These are phyloP conservation scores for Knipowitschia caucasica DNA, from an alignment of 2,797 vertebrate species.

Conservation along the genomic window DNA sequence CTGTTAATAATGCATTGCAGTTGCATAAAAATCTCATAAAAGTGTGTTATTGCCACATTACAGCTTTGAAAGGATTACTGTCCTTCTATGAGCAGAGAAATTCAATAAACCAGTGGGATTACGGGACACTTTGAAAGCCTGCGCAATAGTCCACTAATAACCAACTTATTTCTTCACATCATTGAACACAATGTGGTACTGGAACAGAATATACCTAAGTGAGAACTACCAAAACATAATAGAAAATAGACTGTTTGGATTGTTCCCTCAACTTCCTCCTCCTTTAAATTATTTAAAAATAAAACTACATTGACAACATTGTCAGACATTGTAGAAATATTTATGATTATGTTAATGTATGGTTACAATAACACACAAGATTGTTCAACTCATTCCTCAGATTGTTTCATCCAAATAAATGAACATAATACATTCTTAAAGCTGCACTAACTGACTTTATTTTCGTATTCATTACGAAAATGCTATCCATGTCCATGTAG, in stretches of 20 bases:
- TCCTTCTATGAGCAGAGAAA: background rate
- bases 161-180: background rate
- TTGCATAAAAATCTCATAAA: conserved; percentile 23
- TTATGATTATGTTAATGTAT: no score
- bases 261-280: background rate
- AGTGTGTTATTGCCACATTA: conserved; percentile 31
- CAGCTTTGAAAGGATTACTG: conserved; percentile 22
- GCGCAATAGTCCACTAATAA: conserved; percentile 4
- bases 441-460: no score
- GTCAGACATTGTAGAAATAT: no score
- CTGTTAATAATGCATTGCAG: conserved; percentile 24
- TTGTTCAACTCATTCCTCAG: no score
- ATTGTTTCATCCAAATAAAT: no score
- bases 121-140: background rate
- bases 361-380: no score
- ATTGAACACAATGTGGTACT: background rate
- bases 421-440: no score
- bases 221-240: background rate
- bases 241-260: background rate
- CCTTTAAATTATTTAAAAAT: conserved; percentile 13
- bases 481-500: no score
- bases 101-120: conserved; percentile 9
- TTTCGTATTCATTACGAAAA: no score
- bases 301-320: no score
- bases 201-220: background rate